Conservation (phyloP, 2,888 invertebrate genomes). For the Epinotia brunnichana region DNA sequence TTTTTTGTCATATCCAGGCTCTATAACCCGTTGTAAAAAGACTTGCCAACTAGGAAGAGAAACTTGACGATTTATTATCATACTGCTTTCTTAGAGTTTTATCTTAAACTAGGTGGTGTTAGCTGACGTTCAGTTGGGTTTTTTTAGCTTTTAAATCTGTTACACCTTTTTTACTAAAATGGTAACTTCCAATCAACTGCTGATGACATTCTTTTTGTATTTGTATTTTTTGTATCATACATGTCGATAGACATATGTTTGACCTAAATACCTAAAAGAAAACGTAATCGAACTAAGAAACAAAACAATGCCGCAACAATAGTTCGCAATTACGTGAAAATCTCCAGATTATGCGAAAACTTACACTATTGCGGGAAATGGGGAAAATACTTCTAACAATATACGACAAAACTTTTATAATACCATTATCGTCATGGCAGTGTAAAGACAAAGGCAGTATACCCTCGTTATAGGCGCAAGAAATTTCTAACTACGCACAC, state of each 20-base stretch:
- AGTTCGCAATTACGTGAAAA: constrained; percentile 38
- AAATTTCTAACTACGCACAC: constrained; percentile 42
- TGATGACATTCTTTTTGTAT: neutral
- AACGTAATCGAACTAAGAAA: constrained; percentile 28
- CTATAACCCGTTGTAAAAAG: constrained; percentile 22
- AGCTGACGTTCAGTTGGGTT: constrained; percentile 61
- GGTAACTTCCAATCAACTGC: neutral
- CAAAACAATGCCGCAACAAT: constrained; percentile 20
- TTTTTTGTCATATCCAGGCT: constrained; percentile 34
- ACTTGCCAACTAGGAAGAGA: constrained; percentile 61
- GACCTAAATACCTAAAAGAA: neutral
- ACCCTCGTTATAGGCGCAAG: constrained; percentile 39
- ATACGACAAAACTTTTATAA: constrained; percentile 41
- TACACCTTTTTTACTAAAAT: neutral
- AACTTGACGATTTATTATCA: constrained; percentile 80
- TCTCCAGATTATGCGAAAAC: constrained; percentile 41
- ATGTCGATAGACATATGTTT: neutral
- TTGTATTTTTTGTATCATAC: neutral
- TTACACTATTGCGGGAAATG: constrained; percentile 41
- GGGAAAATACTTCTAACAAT: constrained; percentile 35
- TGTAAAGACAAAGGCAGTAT: constrained; percentile 34
- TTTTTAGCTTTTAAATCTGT: constrained; percentile 53
- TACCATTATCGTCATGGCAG: constrained; percentile 37
- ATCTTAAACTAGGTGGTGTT: constrained; percentile 73
- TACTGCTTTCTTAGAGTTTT: constrained; percentile 77